phyloP scores from a whole-genome alignment of 2,888 invertebrate genomes.

The Melanophora roralis region DNA sequence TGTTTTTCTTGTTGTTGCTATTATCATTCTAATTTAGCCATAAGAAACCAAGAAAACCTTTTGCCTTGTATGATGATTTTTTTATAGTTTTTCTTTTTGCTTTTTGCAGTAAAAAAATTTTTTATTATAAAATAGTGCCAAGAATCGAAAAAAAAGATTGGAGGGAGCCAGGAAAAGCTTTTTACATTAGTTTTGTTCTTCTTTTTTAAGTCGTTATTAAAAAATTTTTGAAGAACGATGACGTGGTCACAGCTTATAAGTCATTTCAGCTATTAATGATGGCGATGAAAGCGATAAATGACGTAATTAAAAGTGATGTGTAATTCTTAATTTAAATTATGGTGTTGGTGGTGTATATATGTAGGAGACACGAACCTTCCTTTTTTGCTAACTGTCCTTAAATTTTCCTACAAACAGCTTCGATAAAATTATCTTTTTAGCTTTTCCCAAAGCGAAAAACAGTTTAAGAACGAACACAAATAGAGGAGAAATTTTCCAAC shows the following conservation, averaged over 20 bases:
- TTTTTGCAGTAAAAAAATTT: conserved; percentile 7
- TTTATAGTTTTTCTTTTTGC: conserved; percentile 2
- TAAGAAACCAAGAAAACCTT: conserved; percentile 46
- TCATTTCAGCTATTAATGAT: conserved; percentile 39
- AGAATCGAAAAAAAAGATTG: conserved; percentile 45
- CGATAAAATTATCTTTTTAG: conserved; percentile 5
- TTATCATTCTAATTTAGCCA: conserved; percentile 42
- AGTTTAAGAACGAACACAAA: not conserved
- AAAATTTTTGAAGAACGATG: conserved; percentile 7
- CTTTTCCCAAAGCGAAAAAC: conserved; percentile 5
- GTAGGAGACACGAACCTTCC: conserved; percentile 6
- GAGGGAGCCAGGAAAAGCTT: conserved; percentile 34
- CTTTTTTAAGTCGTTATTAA: conserved; percentile 5
- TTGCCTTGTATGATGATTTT: conserved; percentile 50
- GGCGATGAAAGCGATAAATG: conserved; percentile 7
- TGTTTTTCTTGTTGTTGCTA: conserved; percentile 53
- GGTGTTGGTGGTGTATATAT: conserved; percentile 21
- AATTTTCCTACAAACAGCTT: no score
- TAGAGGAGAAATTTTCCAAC: conserved; percentile 15
- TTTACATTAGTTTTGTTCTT: conserved; percentile 16
- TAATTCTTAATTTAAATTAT: no score
- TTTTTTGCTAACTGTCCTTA: not conserved
- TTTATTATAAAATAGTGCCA: conserved; percentile 43
- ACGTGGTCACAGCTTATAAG: conserved; percentile 34
- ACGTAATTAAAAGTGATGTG: conserved; percentile 29